phyloP scores from a whole-genome alignment of 2,113 vertebrate genomes.

The Thomomys bottae region DNA sequence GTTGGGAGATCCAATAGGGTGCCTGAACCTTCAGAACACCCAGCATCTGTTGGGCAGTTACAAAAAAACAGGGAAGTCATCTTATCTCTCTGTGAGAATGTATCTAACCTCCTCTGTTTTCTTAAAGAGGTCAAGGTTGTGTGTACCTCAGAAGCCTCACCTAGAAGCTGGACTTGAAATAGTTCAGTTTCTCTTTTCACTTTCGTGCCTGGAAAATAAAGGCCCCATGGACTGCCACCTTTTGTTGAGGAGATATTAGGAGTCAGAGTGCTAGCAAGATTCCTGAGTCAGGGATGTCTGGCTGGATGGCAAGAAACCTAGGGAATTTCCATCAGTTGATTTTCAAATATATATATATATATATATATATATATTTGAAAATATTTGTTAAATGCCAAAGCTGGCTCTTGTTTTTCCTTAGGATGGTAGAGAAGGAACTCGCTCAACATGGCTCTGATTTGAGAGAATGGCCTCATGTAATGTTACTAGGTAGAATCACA shows the following conservation, averaged over 20 bases:
- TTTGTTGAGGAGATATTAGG: not conserved
- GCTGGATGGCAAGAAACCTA: not conserved
- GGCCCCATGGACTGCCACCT: not conserved
- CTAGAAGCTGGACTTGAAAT: not conserved
- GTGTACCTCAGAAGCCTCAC: not conserved
- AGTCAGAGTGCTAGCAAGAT: not conserved
- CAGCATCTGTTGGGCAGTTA: constrained; percentile 21
- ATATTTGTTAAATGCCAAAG: not conserved
- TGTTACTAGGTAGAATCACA: not conserved
- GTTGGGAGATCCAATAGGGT: constrained; percentile 3
- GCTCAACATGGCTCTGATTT: not conserved
- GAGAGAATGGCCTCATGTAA: not conserved
- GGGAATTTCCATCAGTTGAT: not conserved
- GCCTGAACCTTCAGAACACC: not conserved
- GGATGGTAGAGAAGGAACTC: not conserved
- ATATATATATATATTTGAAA: not conserved
- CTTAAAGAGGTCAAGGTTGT: not conserved
- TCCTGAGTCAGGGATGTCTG: not conserved
- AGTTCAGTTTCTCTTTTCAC: not conserved
- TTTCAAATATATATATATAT: not conserved
- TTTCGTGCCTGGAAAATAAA: not conserved
- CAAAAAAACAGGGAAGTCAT: constrained; percentile 20
- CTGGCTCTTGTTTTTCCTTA: constrained; percentile 32
- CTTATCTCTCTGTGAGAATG: not conserved
- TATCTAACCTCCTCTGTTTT: not conserved